Evolutionary conservation across 2,113 vertebrate genomes (phyloP).

Genomic region (Lipotes vexillifer): DNA sequence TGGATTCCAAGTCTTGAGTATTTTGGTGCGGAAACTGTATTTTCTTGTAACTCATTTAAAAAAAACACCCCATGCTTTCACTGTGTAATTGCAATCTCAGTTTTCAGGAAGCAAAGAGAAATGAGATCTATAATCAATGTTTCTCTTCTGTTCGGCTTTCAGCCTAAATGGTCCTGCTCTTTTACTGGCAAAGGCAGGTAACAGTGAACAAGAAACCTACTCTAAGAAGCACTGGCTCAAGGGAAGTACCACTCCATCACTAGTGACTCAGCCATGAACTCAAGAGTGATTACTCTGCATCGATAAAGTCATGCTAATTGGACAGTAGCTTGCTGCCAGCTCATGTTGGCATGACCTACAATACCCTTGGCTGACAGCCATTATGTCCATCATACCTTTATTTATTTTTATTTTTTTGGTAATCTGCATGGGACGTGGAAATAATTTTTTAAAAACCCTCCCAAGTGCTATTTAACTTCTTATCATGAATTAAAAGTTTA

Average conservation of each 20-base stretch:
- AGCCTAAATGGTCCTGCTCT: conserved; percentile 32
- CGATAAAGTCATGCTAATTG: conserved; percentile 89
- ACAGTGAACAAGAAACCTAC: conserved; percentile 73
- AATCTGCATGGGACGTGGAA: conserved; percentile 80
- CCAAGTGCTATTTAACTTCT: conserved; percentile 81
- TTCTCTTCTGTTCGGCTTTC: conserved; percentile 48
- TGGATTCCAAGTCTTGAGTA: conserved; percentile 17
- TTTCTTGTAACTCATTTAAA: conserved; percentile 63
- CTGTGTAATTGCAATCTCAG: conserved; percentile 21
- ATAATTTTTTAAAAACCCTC: conserved; percentile 67
- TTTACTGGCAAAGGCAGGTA: conserved; percentile 73
- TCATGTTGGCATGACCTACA: conserved; percentile 84
- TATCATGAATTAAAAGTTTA: conserved; percentile 84
- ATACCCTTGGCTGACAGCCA: conserved; percentile 80
- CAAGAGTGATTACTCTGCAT: conserved; percentile 81
- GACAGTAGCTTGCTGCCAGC: conserved; percentile 82
- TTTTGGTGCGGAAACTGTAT: conserved; percentile 50
- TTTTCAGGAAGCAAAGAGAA: conserved; percentile 59
- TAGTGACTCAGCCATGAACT: conserved; percentile 83
- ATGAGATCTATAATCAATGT: neutral
- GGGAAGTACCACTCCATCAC: conserved; percentile 76
- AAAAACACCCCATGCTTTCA: conserved; percentile 45
- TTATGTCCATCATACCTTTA: conserved; percentile 69
- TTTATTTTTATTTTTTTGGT: conserved; percentile 64
- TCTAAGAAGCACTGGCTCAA: conserved; percentile 75